Conservation (phyloP, 2,797 vertebrate species). For the Galaxias olidus region DNA sequence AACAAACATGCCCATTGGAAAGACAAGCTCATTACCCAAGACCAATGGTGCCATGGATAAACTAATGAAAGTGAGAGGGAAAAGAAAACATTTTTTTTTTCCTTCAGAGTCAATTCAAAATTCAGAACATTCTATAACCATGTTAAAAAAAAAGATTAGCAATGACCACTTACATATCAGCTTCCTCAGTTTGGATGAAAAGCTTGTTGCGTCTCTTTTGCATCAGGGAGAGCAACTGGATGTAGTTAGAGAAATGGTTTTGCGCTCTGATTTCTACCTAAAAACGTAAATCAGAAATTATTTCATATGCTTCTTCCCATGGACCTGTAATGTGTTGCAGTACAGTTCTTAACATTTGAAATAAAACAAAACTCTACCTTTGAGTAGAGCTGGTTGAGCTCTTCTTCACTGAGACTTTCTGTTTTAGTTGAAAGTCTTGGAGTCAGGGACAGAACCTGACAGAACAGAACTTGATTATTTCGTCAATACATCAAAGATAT, state of each 20-base stretch:
- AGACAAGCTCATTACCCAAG: constrained; percentile 61
- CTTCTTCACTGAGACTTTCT: constrained; percentile 39
- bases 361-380: constrained; percentile 54
- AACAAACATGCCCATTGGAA: constrained; percentile 78
- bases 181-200: constrained; percentile 38
- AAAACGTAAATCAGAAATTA: constrained; percentile 17
- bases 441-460: constrained; percentile 66
- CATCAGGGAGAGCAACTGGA: constrained; percentile 70
- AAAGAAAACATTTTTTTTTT: background rate
- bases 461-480: background rate
- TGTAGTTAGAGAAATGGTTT: constrained; percentile 76
- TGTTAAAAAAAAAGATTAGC: background rate
- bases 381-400: constrained; percentile 64
- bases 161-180: constrained; percentile 57
- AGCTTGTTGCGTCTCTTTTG: constrained; percentile 60
- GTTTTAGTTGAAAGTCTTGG: constrained; percentile 59
- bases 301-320: background rate
- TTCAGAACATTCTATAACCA: background rate
- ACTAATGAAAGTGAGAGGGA: constrained; percentile 46
- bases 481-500: background rate
- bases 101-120: background rate
- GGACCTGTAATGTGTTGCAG: background rate
- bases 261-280: constrained; percentile 63
- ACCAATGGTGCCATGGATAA: constrained; percentile 66
- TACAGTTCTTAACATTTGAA: background rate